Evolutionary conservation across 1,140 invertebrate genomes (phyloP).

Genomic region (Drosophila truncata): DNA sequence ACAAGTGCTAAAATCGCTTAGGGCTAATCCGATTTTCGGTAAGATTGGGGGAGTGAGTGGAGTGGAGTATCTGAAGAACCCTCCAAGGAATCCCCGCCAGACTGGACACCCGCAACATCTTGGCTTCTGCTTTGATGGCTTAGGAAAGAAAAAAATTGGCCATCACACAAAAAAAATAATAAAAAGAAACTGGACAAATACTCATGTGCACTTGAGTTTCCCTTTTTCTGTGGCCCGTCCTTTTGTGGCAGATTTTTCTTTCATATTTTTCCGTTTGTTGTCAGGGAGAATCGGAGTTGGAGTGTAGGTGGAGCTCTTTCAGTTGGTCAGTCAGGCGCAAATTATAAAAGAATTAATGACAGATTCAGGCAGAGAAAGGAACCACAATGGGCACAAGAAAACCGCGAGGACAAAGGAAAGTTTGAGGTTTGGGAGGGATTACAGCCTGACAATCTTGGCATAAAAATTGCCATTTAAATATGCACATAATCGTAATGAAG

Average conservation of each 20-base stretch:
- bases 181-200: conserved; percentile 53
- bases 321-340: conserved; percentile 79
- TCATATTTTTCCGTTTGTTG: conserved; percentile 57
- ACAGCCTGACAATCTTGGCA: conserved; percentile 70
- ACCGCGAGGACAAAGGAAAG: conserved; percentile 50
- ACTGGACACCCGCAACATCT: conserved; percentile 75
- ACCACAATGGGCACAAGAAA: conserved; percentile 58
- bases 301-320: conserved; percentile 60
- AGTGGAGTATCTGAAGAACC: conserved; percentile 18
- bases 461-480: conserved; percentile 81
- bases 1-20: conserved; percentile 77
- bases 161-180: conserved; percentile 22
- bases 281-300: conserved; percentile 14
- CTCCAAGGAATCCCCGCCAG: conserved; percentile 42
- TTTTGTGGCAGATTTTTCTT: conserved; percentile 65
- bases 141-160: conserved; percentile 34
- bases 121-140: conserved; percentile 61
- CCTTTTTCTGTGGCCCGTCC: conserved; percentile 35
- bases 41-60: conserved; percentile 61
- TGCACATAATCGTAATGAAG: conserved; percentile 78
- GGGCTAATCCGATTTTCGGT: conserved; percentile 80
- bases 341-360: conserved; percentile 82
- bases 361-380: conserved; percentile 54
- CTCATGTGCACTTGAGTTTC: conserved; percentile 71
- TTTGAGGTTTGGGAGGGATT: conserved; percentile 63